Base-by-base conservation (phyloP, 2,113 vertebrate species). In the Nymphicus hollandicus region DNA sequence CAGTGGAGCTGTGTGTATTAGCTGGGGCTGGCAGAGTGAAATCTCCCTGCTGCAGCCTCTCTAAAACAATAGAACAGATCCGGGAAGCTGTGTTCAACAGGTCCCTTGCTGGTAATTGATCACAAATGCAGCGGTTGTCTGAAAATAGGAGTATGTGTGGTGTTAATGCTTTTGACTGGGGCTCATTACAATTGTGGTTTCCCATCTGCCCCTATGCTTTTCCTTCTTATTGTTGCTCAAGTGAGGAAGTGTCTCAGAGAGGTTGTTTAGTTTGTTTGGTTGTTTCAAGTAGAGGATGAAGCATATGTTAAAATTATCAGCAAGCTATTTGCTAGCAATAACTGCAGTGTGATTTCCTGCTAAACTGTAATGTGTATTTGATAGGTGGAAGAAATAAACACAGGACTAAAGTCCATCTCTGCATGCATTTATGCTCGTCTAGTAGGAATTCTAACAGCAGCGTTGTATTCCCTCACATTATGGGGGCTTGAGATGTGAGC, bases 221-320 rank as follows among this genome's bases (percentile, higher is more conserved):
- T 71, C 91, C 49, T 91, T 81, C 93, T 94, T 58, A 5, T 82
- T 77, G 17, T 66, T 58, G 63, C 95, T 97, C 29, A 7, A 97
- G 97, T 96, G 96, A 97, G 93, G 84, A 97, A 86, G 8, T 88
- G 33, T 84, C 82, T 88, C 85, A 85, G 97, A 95, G 97, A 96
- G 97, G 95, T 90, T 85, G 77, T 87, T 64, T 58, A 97, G 97
- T 95, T 90, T 80, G 73, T 87, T 64, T 63, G 8, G n/a, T 66
- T 37, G 53, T 82, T 95, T 35, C 41, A 95, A 66, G 41, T 73
- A 74, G 81, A 85, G 53, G 83, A 77, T 68, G 49, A 94, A 56
- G 20, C 20, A 10, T 53, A 20, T 58, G 31, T 82, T 82, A 11
- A 71, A 74, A 31, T 31, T 18, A 4, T 33, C 11, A 23, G 69